Conservation (phyloP, 2,888 invertebrate species). For the Andrena bicolor region DNA sequence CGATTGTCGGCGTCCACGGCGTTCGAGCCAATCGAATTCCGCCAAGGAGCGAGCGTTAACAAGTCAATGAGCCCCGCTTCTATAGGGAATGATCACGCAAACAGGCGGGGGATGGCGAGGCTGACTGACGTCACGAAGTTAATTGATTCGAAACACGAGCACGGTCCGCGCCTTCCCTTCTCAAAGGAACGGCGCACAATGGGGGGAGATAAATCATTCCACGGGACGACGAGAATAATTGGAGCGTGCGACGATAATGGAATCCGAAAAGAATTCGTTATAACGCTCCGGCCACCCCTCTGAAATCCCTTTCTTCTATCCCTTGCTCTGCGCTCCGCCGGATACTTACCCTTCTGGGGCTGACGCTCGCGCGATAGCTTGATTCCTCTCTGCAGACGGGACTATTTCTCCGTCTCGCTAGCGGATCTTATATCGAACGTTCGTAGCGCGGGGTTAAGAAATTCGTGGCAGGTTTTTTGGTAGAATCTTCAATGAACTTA, state of each 20-base stretch:
- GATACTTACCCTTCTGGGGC: constrained; percentile 13
- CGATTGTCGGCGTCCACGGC: neutral
- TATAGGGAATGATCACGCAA: constrained; percentile 47
- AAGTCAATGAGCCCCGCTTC: constrained; percentile 57
- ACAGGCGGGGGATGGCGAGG: constrained; percentile 47
- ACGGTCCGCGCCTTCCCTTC: constrained; percentile 40
- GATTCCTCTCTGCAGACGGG: neutral
- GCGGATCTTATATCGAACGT: too few species aligned
- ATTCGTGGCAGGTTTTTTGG: too few species aligned
- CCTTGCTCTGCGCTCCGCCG: neutral
- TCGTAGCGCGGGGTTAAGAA: too few species aligned
- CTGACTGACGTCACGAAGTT: constrained; percentile 56
- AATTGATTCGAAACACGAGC: constrained; percentile 68
- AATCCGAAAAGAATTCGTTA: constrained; percentile 78
- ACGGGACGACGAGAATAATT: constrained; percentile 76
- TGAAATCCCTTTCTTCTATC: constrained; percentile 42
- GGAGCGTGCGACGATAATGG: constrained; percentile 75
- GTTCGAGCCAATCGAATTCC: constrained; percentile 43
- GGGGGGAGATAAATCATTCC: constrained; percentile 77
- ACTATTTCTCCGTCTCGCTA: neutral
- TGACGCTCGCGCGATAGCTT: constrained; percentile 14
- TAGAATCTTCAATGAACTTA: too few species aligned
- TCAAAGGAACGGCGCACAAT: constrained; percentile 54
- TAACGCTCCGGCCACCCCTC: constrained; percentile 48
- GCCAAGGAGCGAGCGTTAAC: constrained; percentile 50